phyloP scores from a whole-genome alignment of 2,113 vertebrate genomes.

The Dromaius novaehollandiae region DNA sequence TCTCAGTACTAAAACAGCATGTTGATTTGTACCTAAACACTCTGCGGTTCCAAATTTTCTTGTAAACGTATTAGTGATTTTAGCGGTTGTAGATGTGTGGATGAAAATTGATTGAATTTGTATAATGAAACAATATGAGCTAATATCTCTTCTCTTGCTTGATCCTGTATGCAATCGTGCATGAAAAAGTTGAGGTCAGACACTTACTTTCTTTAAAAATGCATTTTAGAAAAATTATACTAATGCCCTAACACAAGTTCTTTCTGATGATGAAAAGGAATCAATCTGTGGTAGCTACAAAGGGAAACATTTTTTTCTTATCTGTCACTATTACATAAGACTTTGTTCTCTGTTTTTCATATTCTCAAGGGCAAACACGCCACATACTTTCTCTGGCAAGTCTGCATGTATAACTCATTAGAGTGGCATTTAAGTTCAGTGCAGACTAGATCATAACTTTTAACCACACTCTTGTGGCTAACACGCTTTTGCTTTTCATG shows the following conservation, averaged over 20 bases:
- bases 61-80: not conserved
- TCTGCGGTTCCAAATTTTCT: not conserved
- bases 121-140: not conserved
- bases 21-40: not conserved
- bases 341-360: constrained; percentile 43
- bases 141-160: not conserved
- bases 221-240: not conserved
- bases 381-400: constrained; percentile 19
- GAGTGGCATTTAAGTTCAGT: constrained; percentile 25
- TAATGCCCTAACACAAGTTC: not conserved
- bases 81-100: not conserved
- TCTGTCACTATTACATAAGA: constrained; percentile 19
- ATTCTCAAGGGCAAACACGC: constrained; percentile 9
- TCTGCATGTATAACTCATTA: constrained; percentile 34
- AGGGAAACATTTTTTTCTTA: not conserved
- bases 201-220: not conserved
- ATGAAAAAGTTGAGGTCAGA: not conserved
- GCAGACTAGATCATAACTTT: constrained; percentile 29
- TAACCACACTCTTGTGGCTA: constrained; percentile 12
- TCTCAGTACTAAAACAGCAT: not conserved
- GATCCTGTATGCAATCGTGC: not conserved
- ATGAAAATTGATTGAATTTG: not conserved
- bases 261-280: not conserved
- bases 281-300: not conserved
- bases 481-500: constrained; percentile 62